Percentiles rank a stretch among this genome's conserved stretches.
Evolutionary conservation across 2,113 vertebrate genomes (phyloP).

Genomic region (Procapra przewalskii): DNA sequence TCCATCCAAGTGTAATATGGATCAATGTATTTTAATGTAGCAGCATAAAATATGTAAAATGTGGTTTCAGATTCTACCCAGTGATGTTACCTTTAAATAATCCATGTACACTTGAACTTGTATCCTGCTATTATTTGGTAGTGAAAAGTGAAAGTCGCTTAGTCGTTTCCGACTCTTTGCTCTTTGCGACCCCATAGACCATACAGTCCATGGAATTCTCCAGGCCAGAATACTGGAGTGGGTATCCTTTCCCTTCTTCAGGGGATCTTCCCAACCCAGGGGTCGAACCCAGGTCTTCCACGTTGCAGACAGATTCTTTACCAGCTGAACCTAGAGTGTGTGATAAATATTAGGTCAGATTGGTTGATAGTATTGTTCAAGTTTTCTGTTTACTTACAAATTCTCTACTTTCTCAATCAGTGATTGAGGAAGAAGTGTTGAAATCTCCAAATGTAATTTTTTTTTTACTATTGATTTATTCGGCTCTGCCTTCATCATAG

Average conservation of each 20-base stretch:
- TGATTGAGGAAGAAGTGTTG: not conserved
- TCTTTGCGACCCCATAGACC: not conserved
- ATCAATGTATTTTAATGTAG: not conserved
- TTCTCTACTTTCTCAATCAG: not conserved
- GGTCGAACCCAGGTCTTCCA: not conserved
- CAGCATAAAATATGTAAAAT: not conserved
- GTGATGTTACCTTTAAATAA: not conserved
- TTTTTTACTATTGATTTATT: not conserved
- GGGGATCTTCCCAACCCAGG: not conserved
- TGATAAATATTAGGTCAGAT: not conserved
- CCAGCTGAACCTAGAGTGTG: not conserved
- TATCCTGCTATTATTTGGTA: not conserved
- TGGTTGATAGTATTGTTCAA: not conserved
- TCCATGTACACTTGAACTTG: not conserved
- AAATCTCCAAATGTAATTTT: not conserved
- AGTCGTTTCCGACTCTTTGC: not conserved
- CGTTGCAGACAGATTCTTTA: not conserved
- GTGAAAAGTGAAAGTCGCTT: not conserved
- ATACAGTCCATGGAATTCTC: not conserved
- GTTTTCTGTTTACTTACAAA: not conserved
- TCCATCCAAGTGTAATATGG: not conserved
- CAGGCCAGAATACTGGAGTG: not conserved
- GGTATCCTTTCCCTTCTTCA: not conserved
- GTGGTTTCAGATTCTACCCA: not conserved
- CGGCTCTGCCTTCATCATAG: not conserved